phyloP scores from a whole-genome alignment of 1,140 invertebrate species.

The Drosophila lini region DNA sequence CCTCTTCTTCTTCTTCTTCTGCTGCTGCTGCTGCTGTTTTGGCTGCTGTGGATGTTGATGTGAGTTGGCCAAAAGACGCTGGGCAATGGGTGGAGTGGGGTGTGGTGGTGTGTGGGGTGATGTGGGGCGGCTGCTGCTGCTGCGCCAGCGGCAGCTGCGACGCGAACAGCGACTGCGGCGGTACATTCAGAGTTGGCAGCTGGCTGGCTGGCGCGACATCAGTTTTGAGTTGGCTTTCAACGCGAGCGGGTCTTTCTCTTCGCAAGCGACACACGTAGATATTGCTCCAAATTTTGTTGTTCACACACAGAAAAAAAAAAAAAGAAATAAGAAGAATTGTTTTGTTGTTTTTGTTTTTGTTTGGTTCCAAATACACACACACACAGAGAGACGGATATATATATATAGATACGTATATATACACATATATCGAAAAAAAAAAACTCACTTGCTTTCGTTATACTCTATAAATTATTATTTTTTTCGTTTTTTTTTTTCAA shows the following conservation, averaged over 20 bases:
- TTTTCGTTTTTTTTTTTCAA: constrained; percentile 51
- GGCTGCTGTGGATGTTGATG: constrained; percentile 24
- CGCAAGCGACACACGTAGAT: constrained; percentile 83
- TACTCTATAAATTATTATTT: constrained; percentile 23
- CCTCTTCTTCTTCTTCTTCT: constrained; percentile 4
- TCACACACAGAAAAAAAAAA: constrained; percentile 45
- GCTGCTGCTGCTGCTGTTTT: constrained; percentile 25
- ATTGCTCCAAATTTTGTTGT: constrained; percentile 69
- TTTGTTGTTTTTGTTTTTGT: constrained; percentile 78
- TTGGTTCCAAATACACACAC: constrained; percentile 62
- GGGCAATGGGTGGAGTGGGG: constrained; percentile 33
- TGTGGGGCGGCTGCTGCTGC: constrained; percentile 17
- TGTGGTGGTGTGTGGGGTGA: constrained; percentile 18
- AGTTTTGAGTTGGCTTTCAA: constrained; percentile 85
- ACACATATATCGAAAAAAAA: constrained; percentile 29
- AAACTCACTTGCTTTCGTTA: constrained; percentile 41
- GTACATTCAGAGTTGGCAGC: constrained; percentile 67
- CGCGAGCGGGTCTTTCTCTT: constrained; percentile 85
- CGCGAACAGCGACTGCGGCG: constrained; percentile 60
- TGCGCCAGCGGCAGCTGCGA: constrained; percentile 16
- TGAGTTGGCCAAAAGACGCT: constrained; percentile 26
- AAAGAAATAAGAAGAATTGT: constrained; percentile 36
- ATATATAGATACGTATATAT: constrained; percentile 24
- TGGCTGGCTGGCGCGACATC: constrained; percentile 81
- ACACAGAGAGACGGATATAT: constrained; percentile 43